Conservation (phyloP, 1,140 invertebrate species). For the Apis dorsata region DNA sequence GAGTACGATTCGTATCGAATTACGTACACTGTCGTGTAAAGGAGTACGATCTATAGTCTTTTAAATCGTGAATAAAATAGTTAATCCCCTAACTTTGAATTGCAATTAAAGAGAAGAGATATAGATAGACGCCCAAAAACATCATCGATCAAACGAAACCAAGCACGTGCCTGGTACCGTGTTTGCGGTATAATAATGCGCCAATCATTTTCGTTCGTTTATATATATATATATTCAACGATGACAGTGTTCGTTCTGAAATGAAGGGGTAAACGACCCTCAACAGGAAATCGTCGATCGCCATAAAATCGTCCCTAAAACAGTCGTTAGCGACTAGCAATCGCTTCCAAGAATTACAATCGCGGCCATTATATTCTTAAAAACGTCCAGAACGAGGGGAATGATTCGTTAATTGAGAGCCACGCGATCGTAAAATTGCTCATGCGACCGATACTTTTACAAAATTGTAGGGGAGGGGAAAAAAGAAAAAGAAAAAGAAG, state of each 20-base stretch:
- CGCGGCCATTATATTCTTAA: neutral
- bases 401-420: neutral
- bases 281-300: slow-evolving; percentile 32
- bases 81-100: neutral
- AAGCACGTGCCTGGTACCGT: neutral
- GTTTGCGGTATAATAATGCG: slow-evolving; percentile 1
- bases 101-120: too few species aligned
- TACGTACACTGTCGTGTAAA: neutral
- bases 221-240: neutral
- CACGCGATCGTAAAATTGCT: neutral
- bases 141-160: slow-evolving; percentile 38
- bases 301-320: slow-evolving; percentile 32
- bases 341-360: neutral
- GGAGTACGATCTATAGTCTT: neutral
- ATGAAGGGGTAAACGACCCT: slow-evolving; percentile 20
- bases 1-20: neutral
- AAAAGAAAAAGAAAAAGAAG: neutral
- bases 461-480: neutral
- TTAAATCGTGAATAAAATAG: neutral
- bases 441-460: too few species aligned
- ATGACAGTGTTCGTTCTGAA: slow-evolving; percentile 35
- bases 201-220: slow-evolving; percentile 30
- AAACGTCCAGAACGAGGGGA: neutral
- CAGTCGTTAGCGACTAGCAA: slow-evolving; percentile 7
- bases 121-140: neutral